These are phyloP conservation scores for Nemurella pictetii DNA, from an alignment of 2,888 invertebrate genomes.

Conservation along the genomic window DNA sequence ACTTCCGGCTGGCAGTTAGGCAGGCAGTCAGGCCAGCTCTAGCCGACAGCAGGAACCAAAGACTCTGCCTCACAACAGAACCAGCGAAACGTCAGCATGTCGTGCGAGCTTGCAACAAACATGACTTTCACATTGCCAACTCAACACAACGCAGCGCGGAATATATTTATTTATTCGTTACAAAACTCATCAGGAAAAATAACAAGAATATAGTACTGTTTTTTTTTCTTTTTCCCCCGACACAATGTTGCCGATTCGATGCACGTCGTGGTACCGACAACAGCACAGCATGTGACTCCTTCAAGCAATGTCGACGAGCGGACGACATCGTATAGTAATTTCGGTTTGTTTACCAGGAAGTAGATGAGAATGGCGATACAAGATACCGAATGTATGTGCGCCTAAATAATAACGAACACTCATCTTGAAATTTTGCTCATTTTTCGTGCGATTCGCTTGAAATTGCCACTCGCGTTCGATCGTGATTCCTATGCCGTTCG, in stretches of 20 bases:
- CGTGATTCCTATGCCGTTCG: too few relatives aligned
- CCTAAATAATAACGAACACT: too few relatives aligned
- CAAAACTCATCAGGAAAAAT: not conserved
- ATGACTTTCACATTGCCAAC: constrained; percentile 21
- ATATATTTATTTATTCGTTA: not conserved
- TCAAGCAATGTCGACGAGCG: not conserved
- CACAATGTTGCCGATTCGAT: not conserved
- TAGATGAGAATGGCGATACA: not conserved
- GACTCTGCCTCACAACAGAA: not conserved
- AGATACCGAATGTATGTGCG: not conserved
- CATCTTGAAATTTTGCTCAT: too few relatives aligned
- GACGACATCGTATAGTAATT: not conserved
- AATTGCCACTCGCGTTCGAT: too few relatives aligned
- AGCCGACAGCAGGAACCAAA: not conserved
- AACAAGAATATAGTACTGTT: not conserved
- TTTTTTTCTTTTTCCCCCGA: too few relatives aligned
- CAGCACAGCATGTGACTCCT: not conserved
- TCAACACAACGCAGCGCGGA: not conserved
- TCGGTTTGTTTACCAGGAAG: not conserved
- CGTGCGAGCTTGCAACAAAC: not conserved
- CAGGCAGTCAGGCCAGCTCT: too few relatives aligned
- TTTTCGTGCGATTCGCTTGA: too few relatives aligned
- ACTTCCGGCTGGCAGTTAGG: not conserved
- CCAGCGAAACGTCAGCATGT: not conserved
- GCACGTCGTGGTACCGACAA: not conserved